These are phyloP conservation scores for Poecile atricapillus DNA, from an alignment of 2,113 vertebrate species.

Conservation along the genomic window DNA sequence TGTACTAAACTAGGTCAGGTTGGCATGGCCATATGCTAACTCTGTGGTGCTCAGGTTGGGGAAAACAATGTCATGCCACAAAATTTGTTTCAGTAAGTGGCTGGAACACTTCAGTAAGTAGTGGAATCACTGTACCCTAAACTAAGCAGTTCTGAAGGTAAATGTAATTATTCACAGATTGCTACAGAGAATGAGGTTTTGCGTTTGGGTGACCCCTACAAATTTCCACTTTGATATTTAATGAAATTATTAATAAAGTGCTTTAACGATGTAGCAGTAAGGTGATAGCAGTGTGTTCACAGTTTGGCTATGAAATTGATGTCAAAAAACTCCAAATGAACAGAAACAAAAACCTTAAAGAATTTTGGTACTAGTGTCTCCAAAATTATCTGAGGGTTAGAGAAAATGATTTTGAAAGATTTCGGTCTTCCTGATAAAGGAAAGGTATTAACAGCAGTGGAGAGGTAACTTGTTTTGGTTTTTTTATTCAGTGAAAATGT, in stretches of 20 bases:
- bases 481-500: neutral
- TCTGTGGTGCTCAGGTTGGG: neutral
- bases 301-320: neutral
- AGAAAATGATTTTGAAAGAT: neutral
- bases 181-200: neutral
- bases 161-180: neutral
- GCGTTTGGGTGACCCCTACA: neutral
- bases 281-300: neutral
- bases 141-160: neutral
- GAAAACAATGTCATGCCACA: neutral
- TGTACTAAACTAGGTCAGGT: neutral
- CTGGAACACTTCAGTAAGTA: neutral
- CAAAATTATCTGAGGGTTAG: neutral
- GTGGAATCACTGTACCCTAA: neutral
- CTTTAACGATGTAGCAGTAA: neutral
- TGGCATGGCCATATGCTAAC: neutral
- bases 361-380: neutral
- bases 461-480: neutral
- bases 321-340: neutral
- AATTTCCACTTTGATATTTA: neutral
- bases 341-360: neutral
- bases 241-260: neutral
- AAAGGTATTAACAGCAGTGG: neutral
- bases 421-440: neutral
- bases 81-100: neutral